Evolutionary conservation across 2,113 vertebrate genomes (phyloP), one percentile per base, ranked within the genome.

Genomic region (Physeter macrocephalus): DNA sequence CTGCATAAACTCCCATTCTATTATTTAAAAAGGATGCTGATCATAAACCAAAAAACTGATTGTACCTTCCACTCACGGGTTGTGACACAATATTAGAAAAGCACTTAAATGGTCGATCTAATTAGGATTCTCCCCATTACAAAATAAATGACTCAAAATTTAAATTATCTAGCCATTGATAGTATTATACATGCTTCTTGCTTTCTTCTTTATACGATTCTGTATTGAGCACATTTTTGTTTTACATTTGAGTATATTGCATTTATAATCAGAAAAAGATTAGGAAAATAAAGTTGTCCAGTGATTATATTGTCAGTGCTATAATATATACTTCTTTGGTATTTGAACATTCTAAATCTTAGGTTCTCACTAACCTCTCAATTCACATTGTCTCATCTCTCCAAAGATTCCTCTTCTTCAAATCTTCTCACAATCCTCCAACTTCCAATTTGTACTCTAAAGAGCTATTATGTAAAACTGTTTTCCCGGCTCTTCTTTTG

Each of bases 91-190:
- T 93, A 82, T 87, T 96, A 93, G 86, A 94, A 96, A 93, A 93
- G 23, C 61, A 93, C 36, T 95, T 91, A 92, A 93, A 95, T 49
- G 41, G 27, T 87, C 96, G 34, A 90, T 77, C 88, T 96, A 83
- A 87, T 93, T 89, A 96, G 54, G 17, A 96, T 90, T 87, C 43
- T 89, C 14, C 9, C 25, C 41, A 89, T 78, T 94, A 80, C 27
- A 95, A 96, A 89, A 85, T 94, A 95, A 92, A 84, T 90, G 39
- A 67, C 62, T 95, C 36, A 84, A 95, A 95, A 91, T 96, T 96
- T 93, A 93, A 93, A 95, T 90, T 59, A 75, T 43, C 10, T 88
- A 75, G 9, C 23, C 29, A 71, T 18, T 94, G 39, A 80, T 89
- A 57, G 27, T 66, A 67, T 91, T 94, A 86, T 18, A 87, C 11